Evolutionary conservation across 2,888 invertebrate genomes (phyloP), one percentile per base, ranked within the genome.

Genomic region (Neria commutata): DNA sequence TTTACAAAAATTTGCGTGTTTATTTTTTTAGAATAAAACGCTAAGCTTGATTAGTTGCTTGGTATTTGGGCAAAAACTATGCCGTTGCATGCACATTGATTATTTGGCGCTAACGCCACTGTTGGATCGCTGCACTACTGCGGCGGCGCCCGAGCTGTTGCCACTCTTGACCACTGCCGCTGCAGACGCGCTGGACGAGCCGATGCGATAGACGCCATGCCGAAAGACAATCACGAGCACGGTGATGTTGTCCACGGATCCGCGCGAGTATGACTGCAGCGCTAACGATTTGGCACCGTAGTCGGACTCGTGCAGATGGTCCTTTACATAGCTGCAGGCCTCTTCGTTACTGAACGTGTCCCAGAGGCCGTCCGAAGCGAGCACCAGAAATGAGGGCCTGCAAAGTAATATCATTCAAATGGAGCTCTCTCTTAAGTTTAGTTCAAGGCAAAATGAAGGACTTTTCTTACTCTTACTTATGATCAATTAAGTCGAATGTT

Each of bases 281-380:
- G 94, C 91, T 68, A 98, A 86, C 77, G 93, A 93, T 82, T 94
- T 95, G 55, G 97, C 96, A 63, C 95, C 96, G 83, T 87, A 92
- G 78, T 93, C 91, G 3, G 92, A 88, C 82, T 95, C 95, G 74
- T 91, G 87, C 42, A 95, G 84, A 69, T 92, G 87, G 72, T 94
- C 91, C 81, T 91, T 91, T 54, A 96, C 89, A 79, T 91, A 96
- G 69, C 88, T 89, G 14, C 95, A 89, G 24, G 97, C 97, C 81
- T 97, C 97, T 79, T 97, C 95, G 81, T 97, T 97, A 45, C 90
- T 86, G 79, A 97, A 95, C 19, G 94, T 95, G 79, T 98, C 98
- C 97, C 97, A 98, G 29, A 98, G 85, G 1, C 98, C 98, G 84
- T 98, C 98, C 1, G 95, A 93, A 14, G 97, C 98, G 59, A 98